Evolutionary conservation across 2,113 vertebrate species (phyloP), one percentile per base, ranked within the genome.

Genomic region (Dolichallabes microphthalmus): DNA sequence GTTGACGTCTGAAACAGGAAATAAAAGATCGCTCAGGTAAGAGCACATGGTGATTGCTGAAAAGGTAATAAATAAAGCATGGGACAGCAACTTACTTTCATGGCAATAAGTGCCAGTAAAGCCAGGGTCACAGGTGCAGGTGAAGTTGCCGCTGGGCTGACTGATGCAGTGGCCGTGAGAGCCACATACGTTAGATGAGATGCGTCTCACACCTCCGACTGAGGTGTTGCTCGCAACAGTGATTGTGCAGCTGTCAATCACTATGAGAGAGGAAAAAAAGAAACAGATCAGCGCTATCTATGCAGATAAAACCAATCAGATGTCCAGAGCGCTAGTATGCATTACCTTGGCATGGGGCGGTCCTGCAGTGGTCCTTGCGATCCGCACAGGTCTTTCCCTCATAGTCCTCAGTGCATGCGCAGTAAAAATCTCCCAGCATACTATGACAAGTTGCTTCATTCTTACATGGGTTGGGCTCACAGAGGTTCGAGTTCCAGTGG

Each of bases 21-120:
- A 25, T 2, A 14, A 39, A 2, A 27, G 4, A 84, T 35, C 2
- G 15, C 45, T 52, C 9, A 27, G 9, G n/a, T 35, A 60, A 32
- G 20, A 60, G 15, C 14, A 76, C 32, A 55, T 19, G 39, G 10
- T 3, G 0, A 52, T 13, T 20, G 6, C 4, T 17, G 3, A 32
- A 63, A 12, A 68, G 50, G 22, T 52, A 10, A 20, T 4, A 2
- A 2, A 61, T n/a, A 25, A 75, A 2, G 7, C 0, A 64, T 17
- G 2, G 50, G 82, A 83, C 25, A 15, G 39, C 4, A 30, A 94
- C 98, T 92, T 94, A 99, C 98, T 99, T 92, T 99, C 97, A 3
- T 99, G 98, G 90, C 98, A 99, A 92, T 99, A 99, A 74, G 92
- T 88, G 82, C 98, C 98, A 0, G 96, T 98, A 91, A 99, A 99